Conservation (phyloP, 2,888 invertebrate genomes). For the Mellilla xanthometata region DNA sequence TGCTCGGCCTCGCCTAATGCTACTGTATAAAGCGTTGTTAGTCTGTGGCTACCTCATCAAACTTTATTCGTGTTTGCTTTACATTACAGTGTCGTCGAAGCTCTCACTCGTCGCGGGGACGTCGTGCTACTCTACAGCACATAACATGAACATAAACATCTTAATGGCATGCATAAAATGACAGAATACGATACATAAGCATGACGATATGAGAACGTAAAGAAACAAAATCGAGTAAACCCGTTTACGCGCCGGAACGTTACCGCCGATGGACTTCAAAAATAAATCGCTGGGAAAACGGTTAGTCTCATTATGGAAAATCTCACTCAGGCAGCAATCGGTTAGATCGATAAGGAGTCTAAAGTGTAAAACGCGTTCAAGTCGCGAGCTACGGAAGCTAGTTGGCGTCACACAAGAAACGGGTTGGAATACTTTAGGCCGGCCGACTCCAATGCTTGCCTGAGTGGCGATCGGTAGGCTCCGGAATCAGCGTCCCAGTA, state of each 20-base stretch:
- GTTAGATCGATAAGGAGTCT: slow-evolving; percentile 60
- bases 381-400: slow-evolving; percentile 61
- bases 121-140: slow-evolving; percentile 54
- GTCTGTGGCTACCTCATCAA: slow-evolving; percentile 59
- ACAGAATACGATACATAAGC: slow-evolving; percentile 64
- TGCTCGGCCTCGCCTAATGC: slow-evolving; percentile 52
- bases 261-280: slow-evolving; percentile 76
- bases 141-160: slow-evolving; percentile 57
- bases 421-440: slow-evolving; percentile 79
- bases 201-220: slow-evolving; percentile 59
- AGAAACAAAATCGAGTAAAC: slow-evolving; percentile 42
- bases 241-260: slow-evolving; percentile 36
- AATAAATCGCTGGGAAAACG: slow-evolving; percentile 71
- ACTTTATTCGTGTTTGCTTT: slow-evolving; percentile 53
- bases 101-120: slow-evolving; percentile 36
- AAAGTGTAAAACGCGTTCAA: slow-evolving; percentile 45
- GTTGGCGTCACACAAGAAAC: slow-evolving; percentile 79
- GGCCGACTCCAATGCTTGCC: slow-evolving; percentile 86
- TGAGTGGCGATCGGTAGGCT: slow-evolving; percentile 89
- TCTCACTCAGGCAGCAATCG: slow-evolving; percentile 82
- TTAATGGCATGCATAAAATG: slow-evolving; percentile 73
- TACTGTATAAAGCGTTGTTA: slow-evolving; percentile 68
- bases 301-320: slow-evolving; percentile 67
- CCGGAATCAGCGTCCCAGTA: slow-evolving; percentile 87
- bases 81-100: slow-evolving; percentile 62